Percentiles rank a stretch among this genome's conserved stretches.
phyloP scores from a whole-genome alignment of 2,797 vertebrate genomes.

The Glossophaga mutica region DNA sequence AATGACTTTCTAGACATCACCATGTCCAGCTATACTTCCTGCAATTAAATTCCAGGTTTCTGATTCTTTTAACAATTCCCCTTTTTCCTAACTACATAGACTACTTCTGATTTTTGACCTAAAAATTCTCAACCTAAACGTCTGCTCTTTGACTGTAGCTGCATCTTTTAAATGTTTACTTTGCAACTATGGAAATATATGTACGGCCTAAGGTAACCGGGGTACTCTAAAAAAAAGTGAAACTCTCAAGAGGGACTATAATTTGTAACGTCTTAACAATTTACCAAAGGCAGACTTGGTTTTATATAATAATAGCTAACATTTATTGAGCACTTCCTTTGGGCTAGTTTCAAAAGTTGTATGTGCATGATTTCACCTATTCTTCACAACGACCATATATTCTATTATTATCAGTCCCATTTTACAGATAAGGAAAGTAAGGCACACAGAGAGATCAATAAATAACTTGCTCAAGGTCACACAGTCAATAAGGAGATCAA shows the following conservation, averaged over 20 bases:
- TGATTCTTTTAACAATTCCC: background rate
- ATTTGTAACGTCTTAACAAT: background rate
- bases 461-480: background rate
- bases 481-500: background rate
- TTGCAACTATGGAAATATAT: background rate
- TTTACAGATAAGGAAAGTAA: conserved; percentile 25
- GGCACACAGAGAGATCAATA: background rate
- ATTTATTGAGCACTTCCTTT: background rate
- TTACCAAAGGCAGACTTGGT: background rate
- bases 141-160: background rate
- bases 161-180: conserved; percentile 33
- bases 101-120: conserved; percentile 38
- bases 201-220: background rate
- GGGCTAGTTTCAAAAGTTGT: background rate
- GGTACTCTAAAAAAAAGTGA: background rate
- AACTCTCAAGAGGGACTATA: background rate
- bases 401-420: background rate
- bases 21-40: background rate
- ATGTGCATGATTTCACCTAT: background rate
- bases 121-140: conserved; percentile 10
- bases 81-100: background rate
- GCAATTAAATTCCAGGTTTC: background rate
- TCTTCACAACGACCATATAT: background rate
- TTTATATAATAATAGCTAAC: background rate
- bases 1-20: background rate